These are phyloP conservation scores for Leptinotarsa haldemani DNA, from an alignment of 2,888 invertebrate genomes.

Conservation along the genomic window DNA sequence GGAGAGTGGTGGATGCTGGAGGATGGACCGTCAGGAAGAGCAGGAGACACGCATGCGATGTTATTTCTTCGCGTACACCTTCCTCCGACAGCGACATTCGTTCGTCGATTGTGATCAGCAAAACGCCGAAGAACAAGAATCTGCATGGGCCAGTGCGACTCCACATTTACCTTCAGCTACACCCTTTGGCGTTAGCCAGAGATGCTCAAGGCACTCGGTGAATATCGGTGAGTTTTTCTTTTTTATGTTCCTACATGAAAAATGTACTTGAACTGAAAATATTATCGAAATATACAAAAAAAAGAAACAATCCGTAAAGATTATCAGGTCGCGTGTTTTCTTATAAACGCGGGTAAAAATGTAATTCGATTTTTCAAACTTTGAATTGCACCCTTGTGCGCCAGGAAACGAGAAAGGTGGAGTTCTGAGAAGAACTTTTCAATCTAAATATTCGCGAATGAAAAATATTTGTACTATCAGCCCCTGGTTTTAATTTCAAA, in stretches of 20 bases:
- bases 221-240: slow-evolving; percentile 40
- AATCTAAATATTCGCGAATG: too few relatives aligned
- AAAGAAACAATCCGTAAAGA: too few relatives aligned
- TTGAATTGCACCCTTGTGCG: too few relatives aligned
- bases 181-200: slow-evolving; percentile 67
- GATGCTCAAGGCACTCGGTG: slow-evolving; percentile 49
- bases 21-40: slow-evolving; percentile 39
- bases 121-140: slow-evolving; percentile 30
- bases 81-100: slow-evolving; percentile 23
- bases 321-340: too few relatives aligned
- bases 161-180: slow-evolving; percentile 69
- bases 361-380: too few relatives aligned
- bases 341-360: too few relatives aligned
- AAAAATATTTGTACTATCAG: too few relatives aligned
- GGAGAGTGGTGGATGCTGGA: slow-evolving; percentile 34
- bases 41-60: slow-evolving; percentile 46
- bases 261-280: background rate
- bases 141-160: slow-evolving; percentile 69
- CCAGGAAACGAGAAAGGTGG: too few relatives aligned
- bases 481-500: too few relatives aligned
- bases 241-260: background rate
- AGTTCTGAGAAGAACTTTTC: too few relatives aligned
- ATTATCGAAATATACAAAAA: too few relatives aligned
- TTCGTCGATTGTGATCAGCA: slow-evolving; percentile 33
- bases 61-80: slow-evolving; percentile 16